A percentile compares a stretch with the other conserved stretches of the same genome.
These are phyloP conservation scores for Phalacrocorax brasilianus DNA, from an alignment of 2,113 vertebrate species.

Conservation along the genomic window DNA sequence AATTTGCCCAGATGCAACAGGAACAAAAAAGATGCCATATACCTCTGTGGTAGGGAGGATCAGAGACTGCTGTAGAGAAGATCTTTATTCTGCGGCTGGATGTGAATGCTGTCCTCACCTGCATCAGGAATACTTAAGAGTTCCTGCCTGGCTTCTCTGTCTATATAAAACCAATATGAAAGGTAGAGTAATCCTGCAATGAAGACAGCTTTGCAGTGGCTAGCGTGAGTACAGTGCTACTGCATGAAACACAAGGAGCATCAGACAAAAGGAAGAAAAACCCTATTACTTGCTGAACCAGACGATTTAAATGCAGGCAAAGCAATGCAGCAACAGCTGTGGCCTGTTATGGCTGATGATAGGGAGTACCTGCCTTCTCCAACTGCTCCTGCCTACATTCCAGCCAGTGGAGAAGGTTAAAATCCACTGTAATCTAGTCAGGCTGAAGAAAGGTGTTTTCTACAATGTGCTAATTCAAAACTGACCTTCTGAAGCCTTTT, in stretches of 20 bases:
- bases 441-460: background rate
- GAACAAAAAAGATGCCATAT: background rate
- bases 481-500: background rate
- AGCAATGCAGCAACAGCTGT: background rate
- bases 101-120: background rate
- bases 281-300: background rate
- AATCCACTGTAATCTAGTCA: background rate
- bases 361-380: background rate
- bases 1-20: accelerated
- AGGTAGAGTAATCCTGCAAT: background rate
- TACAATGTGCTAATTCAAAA: background rate
- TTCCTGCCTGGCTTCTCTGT: background rate
- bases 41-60: background rate
- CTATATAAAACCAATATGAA: background rate
- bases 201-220: background rate
- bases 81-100: background rate
- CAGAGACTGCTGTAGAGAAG: background rate
- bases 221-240: background rate
- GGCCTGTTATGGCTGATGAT: background rate
- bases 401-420: background rate
- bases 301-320: background rate
- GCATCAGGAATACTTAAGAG: background rate
- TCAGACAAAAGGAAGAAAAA: background rate
- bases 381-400: accelerated
- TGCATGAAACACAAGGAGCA: background rate